Conservation (phyloP, 2,888 invertebrate species). For the Catocala fraxini region DNA sequence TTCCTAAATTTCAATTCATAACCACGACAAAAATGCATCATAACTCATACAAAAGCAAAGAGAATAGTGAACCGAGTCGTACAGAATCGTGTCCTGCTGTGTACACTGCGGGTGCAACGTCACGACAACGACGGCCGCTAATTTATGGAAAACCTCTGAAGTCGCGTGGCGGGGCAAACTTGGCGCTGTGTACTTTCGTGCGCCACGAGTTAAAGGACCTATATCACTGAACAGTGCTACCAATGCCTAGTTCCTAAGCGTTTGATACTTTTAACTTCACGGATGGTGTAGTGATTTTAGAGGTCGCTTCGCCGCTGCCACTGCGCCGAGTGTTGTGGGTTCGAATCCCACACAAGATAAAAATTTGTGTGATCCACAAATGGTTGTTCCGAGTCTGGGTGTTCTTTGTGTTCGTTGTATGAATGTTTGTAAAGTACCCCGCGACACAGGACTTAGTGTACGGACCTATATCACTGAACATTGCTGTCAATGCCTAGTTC, state of each 20-base stretch:
- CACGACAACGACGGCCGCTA: conserved; percentile 72
- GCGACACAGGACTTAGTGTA: conserved; percentile 31
- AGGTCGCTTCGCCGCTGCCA: too few relatives aligned
- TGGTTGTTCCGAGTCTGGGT: too few relatives aligned
- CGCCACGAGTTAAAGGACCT: conserved; percentile 44
- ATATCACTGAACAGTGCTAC: conserved; percentile 26
- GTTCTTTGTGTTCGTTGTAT: too few relatives aligned
- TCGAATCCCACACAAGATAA: too few relatives aligned
- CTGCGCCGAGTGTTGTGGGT: too few relatives aligned
- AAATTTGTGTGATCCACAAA: too few relatives aligned
- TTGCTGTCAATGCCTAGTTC: conserved; percentile 28
- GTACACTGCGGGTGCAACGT: conserved; percentile 59
- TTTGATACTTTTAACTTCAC: too few relatives aligned
- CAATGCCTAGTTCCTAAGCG: conserved; percentile 17
- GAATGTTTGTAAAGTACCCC: too few relatives aligned
- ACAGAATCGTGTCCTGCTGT: conserved; percentile 52
- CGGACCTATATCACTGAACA: conserved; percentile 28
- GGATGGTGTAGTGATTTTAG: too few relatives aligned
- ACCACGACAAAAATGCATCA: not conserved
- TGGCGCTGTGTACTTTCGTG: conserved; percentile 45
- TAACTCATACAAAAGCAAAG: not conserved
- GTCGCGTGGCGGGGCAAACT: conserved; percentile 49
- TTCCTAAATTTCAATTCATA: not conserved
- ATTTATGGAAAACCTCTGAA: conserved; percentile 81
- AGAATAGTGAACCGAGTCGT: not conserved